Evolutionary conservation across 2,113 vertebrate genomes (phyloP).

Genomic region (Oreamnos americanus): DNA sequence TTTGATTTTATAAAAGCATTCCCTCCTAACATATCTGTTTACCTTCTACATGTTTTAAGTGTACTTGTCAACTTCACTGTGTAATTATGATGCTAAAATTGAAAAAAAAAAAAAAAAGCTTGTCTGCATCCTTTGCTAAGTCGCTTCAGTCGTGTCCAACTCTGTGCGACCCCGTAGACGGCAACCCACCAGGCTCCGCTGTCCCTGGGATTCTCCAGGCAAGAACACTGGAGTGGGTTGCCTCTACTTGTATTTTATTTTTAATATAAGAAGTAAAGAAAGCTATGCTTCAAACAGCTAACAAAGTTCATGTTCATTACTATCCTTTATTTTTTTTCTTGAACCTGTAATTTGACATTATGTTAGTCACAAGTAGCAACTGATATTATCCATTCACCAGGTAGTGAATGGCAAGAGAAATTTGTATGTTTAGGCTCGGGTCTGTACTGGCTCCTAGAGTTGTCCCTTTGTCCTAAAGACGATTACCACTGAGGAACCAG

Average conservation of each 20-base stretch:
- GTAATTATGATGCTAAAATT: slow-evolving; percentile 9
- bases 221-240: no score
- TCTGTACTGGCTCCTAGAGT: background rate
- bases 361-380: background rate
- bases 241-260: background rate
- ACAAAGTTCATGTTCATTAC: background rate
- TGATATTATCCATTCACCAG: background rate
- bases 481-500: background rate
- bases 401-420: background rate
- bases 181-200: no score
- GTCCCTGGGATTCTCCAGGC: no score
- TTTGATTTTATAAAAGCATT: background rate
- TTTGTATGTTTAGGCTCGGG: background rate
- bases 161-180: no score
- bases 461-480: background rate
- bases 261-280: background rate
- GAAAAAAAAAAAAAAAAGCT: no score
- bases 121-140: background rate
- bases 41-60: background rate
- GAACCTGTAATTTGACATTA: background rate
- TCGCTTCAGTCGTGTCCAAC: no score
- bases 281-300: background rate
- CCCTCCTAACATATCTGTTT: background rate
- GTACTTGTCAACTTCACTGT: background rate
- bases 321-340: background rate